A percentile compares a stretch with the other conserved stretches of the same genome.
These are phyloP conservation scores for Aleadryas rufinucha DNA, from an alignment of 2,113 vertebrate genomes.

Conservation along the genomic window DNA sequence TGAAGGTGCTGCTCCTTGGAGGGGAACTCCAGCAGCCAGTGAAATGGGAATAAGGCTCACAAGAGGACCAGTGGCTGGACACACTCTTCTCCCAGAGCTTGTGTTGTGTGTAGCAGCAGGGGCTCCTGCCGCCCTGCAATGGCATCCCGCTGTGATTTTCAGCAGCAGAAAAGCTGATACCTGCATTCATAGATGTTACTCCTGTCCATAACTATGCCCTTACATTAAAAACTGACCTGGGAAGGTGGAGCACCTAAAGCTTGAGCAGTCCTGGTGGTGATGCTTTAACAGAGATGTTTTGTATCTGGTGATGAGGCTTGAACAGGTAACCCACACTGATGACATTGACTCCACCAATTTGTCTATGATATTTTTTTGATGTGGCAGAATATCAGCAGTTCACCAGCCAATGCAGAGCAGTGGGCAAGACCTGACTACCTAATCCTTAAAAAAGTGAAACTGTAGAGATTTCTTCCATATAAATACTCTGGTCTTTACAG, in stretches of 20 bases:
- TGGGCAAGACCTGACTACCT: background rate
- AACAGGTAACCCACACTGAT: background rate
- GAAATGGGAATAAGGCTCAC: background rate
- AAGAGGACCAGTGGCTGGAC: background rate
- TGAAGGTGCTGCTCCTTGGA: background rate
- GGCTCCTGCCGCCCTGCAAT: fast-evolving
- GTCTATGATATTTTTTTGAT: background rate
- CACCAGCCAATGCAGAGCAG: background rate
- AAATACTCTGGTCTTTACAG: background rate
- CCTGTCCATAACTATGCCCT: background rate
- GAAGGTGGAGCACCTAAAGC: background rate
- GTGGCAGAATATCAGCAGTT: background rate
- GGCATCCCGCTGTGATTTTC: background rate
- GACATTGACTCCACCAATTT: background rate
- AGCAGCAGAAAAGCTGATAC: background rate
- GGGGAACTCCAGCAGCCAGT: background rate
- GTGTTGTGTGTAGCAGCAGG: background rate
- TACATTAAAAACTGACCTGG: background rate
- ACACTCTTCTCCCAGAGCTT: fast-evolving
- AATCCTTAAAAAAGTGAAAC: background rate
- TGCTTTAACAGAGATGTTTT: background rate
- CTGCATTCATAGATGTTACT: background rate
- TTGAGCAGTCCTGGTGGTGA: background rate
- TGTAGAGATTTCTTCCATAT: background rate
- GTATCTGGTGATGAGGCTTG: background rate